Percentiles rank a stretch among this genome's conserved stretches.
Conservation (phyloP, 1,140 invertebrate species). For the Hylaeus volcanicus region DNA sequence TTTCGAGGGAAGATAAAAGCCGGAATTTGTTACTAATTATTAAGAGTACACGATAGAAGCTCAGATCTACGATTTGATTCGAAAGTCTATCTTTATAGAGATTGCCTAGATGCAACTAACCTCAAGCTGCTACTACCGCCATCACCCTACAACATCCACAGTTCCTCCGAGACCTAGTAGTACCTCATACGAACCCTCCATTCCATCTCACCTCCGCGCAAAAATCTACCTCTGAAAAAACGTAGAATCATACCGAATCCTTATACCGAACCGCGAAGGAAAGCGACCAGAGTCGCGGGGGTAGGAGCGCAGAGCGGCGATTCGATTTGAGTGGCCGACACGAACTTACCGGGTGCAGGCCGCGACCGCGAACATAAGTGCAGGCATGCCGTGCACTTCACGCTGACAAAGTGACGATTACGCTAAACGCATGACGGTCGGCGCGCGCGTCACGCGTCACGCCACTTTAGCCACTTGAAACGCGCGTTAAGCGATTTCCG, state of each 20-base stretch:
- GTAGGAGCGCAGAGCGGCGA: conserved; percentile 38
- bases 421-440: conserved; percentile 75
- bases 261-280: neutral
- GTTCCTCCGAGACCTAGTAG: too few relatives aligned
- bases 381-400: conserved; percentile 75
- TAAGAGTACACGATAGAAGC: too few relatives aligned
- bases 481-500: conserved; percentile 78
- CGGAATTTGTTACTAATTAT: too few relatives aligned
- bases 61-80: too few relatives aligned
- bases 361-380: conserved; percentile 70
- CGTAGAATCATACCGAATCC: too few relatives aligned
- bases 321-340: conserved; percentile 57
- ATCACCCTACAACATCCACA: too few relatives aligned
- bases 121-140: too few relatives aligned
- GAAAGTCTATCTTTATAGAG: too few relatives aligned
- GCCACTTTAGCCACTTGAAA: conserved; percentile 78
- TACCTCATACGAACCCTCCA: too few relatives aligned
- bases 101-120: too few relatives aligned
- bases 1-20: too few relatives aligned
- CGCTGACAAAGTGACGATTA: conserved; percentile 78
- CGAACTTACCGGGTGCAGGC: conserved; percentile 52
- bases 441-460: conserved; percentile 79
- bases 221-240: neutral
- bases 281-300: neutral
- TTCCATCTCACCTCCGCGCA: neutral